Conservation (phyloP, 2,888 invertebrate species). For the Pseudanteris insignis region DNA sequence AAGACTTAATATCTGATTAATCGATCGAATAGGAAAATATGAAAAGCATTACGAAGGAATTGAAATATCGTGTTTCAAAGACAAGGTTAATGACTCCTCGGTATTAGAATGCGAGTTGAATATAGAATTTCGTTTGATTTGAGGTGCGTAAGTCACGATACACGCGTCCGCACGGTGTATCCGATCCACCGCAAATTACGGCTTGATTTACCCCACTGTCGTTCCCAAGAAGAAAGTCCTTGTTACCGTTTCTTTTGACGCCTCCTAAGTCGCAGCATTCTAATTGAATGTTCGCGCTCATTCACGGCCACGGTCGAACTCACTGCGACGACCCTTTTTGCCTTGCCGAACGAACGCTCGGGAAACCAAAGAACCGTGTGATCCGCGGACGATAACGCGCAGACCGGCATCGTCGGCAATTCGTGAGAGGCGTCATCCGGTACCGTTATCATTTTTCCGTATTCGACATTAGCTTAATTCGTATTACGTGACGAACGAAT, state of each 20-base stretch:
- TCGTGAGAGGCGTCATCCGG: conserved; percentile 44
- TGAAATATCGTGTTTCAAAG: conserved; percentile 28
- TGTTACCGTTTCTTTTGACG: conserved; percentile 55
- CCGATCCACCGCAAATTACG: conserved; percentile 38
- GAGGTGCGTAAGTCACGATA: conserved; percentile 22
- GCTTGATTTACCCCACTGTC: conserved; percentile 32
- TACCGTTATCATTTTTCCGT: conserved; percentile 46
- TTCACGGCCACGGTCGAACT: conserved; percentile 43
- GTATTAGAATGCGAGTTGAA: conserved; percentile 20
- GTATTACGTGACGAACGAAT: conserved; percentile 20
- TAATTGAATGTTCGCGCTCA: conserved; percentile 46
- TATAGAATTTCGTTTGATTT: conserved; percentile 33
- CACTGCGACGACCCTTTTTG: conserved; percentile 41
- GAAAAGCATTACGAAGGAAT: neutral
- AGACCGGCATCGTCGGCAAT: conserved; percentile 42
- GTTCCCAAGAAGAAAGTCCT: conserved; percentile 49
- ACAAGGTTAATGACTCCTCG: conserved; percentile 33
- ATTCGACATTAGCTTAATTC: conserved; percentile 8
- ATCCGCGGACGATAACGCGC: conserved; percentile 34
- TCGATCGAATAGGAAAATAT: too few species aligned
- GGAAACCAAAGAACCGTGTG: conserved; percentile 44
- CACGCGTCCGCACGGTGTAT: conserved; percentile 29
- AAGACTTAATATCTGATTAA: too few species aligned
- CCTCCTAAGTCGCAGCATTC: conserved; percentile 42
- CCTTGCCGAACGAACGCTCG: conserved; percentile 36